Conservation (phyloP, 2,888 invertebrate genomes). For the Stenichneumon culpator region DNA sequence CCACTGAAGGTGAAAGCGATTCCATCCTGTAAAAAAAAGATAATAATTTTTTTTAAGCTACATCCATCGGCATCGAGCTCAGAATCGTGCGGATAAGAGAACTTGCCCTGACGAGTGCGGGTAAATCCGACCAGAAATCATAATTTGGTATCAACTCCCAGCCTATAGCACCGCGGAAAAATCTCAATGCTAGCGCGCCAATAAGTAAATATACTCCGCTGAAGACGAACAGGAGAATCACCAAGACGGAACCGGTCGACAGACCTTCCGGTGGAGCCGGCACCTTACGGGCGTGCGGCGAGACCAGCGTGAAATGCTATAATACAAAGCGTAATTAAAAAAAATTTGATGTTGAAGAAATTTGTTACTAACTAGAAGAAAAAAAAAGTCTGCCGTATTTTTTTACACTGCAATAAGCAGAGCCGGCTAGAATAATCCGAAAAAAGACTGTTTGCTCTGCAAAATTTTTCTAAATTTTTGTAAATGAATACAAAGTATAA, state of each 20-base stretch:
- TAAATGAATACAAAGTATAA: too few species aligned
- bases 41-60: conserved; percentile 9
- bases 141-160: conserved; percentile 91
- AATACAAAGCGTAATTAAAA: conserved; percentile 46
- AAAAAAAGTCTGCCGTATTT: background rate
- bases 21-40: conserved; percentile 87
- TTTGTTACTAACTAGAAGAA: background rate
- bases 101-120: conserved; percentile 89
- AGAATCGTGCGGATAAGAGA: background rate
- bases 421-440: too few species aligned
- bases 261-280: conserved; percentile 84
- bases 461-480: too few species aligned
- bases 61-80: background rate
- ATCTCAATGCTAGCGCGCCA: conserved; percentile 89
- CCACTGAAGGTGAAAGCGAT: conserved; percentile 88
- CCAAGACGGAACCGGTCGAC: conserved; percentile 88
- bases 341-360: too few species aligned
- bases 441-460: too few species aligned
- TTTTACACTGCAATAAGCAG: background rate
- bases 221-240: conserved; percentile 88
- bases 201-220: conserved; percentile 88
- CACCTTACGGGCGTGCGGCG: conserved; percentile 86
- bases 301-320: conserved; percentile 83
- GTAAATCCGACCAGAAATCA: conserved; percentile 91
- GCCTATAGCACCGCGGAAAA: conserved; percentile 90